phyloP scores from a whole-genome alignment of 2,888 invertebrate genomes.

The Vandiemenella viatica region DNA sequence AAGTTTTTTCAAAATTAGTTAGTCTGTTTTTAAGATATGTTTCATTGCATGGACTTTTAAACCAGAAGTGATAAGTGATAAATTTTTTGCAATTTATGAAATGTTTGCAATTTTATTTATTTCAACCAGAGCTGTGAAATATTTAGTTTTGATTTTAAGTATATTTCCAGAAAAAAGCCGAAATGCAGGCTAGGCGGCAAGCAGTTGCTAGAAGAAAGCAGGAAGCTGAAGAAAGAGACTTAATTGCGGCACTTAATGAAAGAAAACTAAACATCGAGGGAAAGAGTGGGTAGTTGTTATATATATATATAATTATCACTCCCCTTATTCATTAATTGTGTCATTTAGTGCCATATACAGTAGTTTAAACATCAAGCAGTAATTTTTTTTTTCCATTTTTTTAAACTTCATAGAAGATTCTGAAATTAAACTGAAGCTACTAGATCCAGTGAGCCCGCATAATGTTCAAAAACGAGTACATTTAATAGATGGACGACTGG shows the following conservation, averaged over 20 bases:
- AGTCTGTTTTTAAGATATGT: constrained; percentile 8
- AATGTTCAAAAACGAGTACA: constrained; percentile 47
- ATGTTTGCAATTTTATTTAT: too few species aligned
- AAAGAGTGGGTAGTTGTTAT: background rate
- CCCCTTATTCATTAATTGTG: too few species aligned
- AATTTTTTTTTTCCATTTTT: background rate
- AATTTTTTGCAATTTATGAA: too few species aligned
- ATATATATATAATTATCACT: too few species aligned
- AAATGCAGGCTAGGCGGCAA: constrained; percentile 12
- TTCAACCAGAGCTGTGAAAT: too few species aligned
- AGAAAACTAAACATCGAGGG: constrained; percentile 27
- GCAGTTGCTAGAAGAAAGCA: constrained; percentile 21
- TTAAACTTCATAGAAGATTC: constrained; percentile 25
- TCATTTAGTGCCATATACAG: background rate
- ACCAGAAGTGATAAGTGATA: constrained; percentile 15
- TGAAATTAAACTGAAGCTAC: constrained; percentile 20
- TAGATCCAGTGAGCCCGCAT: constrained; percentile 25
- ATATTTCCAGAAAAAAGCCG: constrained; percentile 12
- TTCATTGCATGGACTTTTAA: constrained; percentile 37
- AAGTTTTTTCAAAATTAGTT: background rate
- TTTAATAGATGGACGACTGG: constrained; percentile 39
- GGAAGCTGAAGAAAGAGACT: constrained; percentile 28
- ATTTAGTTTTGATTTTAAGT: too few species aligned
- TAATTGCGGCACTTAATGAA: constrained; percentile 31
- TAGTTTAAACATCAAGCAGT: background rate